phyloP scores from a whole-genome alignment of 2,797 vertebrate species.

The Bovichtus diacanthus region DNA sequence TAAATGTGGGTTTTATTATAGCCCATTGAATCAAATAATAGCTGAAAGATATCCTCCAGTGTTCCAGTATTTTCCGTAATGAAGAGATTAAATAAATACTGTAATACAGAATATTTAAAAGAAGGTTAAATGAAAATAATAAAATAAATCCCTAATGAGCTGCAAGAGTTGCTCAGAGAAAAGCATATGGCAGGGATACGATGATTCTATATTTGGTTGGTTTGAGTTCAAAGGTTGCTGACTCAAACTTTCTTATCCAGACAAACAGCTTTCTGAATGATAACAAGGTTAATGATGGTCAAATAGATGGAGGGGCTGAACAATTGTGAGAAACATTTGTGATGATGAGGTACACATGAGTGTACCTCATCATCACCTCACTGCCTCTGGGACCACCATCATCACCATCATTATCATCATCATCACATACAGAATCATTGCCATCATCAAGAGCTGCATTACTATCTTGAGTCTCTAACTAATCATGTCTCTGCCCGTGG shows the following conservation, averaged over 20 bases:
- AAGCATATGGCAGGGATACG: neutral
- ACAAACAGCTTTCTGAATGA: slow-evolving; percentile 16
- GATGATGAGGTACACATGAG: too few species aligned
- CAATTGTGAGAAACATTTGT: slow-evolving; percentile 34
- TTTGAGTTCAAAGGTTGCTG: slow-evolving; percentile 6
- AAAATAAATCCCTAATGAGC: slow-evolving; percentile 2
- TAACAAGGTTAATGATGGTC: slow-evolving; percentile 36
- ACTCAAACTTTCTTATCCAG: neutral
- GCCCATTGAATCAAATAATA: neutral
- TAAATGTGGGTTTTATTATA: neutral
- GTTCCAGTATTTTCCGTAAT: neutral
- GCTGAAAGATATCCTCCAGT: neutral
- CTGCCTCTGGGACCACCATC: slow-evolving; percentile 32
- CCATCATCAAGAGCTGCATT: slow-evolving; percentile 51
- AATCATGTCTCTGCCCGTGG: slow-evolving; percentile 65
- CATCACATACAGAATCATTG: slow-evolving; percentile 25
- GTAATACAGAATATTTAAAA: neutral
- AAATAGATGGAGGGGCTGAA: slow-evolving; percentile 1
- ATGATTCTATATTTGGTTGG: neutral
- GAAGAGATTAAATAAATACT: neutral
- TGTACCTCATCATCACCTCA: slow-evolving; percentile 47
- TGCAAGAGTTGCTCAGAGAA: neutral
- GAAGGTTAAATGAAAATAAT: slow-evolving; percentile 5
- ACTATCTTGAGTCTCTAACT: slow-evolving; percentile 58
- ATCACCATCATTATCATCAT: slow-evolving; percentile 36